Evolutionary conservation across 2,113 vertebrate genomes (phyloP), one percentile per base, ranked within the genome.

Genomic region (Xiphophorus hellerii): DNA sequence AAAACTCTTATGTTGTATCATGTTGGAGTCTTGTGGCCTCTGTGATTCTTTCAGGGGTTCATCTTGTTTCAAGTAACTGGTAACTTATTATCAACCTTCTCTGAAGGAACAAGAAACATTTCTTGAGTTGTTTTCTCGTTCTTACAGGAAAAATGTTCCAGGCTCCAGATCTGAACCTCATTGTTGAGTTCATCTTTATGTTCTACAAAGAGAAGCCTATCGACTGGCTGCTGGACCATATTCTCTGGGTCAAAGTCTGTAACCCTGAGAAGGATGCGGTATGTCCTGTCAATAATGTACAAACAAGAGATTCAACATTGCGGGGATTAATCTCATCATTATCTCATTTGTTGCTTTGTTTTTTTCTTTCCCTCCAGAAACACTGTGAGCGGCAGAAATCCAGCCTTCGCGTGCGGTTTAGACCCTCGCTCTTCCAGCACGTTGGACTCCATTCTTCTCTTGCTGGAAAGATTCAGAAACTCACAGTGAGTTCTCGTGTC

Each of bases 191-290:
- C 90, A 98, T 99, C 93, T 96, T 99, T 87, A 99, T 99, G 98
- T 99, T 99, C 92, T 99, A 99, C 82, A 99, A 98, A 83, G 98
- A 99, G 93, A 99, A 99, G 84, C 98, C 97, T 73, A 99, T 99
- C 42, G 98, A 99, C 78, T 99, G 98, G 98, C 95, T 99, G 39
- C 93, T 99, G 89, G 98, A 99, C 83, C 98, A 99, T 76, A 98
- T 99, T 84, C 96, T 99, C 44, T 99, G 98, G 98, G 98, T 99
- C 61, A 99, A 99, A 96, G 98, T 98, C 76, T 99, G 98, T 94
- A 98, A 98, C 81, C 98, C 98, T 28, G 98, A 99, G 90, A 99
- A 98, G 93, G 97, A 99, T 83, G 97, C 97, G 71, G 98, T 99
- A 96, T 91, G 96, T 39, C 2, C 8, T n/a, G 13, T 20, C 9